Evolutionary conservation across 1,140 invertebrate species (phyloP).

Genomic region (Procambarus clarkii): DNA sequence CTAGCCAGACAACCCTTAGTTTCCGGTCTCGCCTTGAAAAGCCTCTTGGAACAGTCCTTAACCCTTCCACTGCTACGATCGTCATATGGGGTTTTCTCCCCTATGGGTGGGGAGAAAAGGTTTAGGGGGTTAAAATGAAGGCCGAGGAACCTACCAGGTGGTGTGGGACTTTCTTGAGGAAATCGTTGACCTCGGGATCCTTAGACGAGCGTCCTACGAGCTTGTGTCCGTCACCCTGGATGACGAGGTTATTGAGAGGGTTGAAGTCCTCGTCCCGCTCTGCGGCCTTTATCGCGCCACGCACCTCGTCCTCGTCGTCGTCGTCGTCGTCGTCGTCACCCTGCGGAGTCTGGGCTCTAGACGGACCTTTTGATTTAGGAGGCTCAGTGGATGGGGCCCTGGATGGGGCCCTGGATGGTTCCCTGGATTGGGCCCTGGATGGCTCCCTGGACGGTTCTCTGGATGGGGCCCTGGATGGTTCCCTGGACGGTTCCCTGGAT

Average conservation of each 20-base stretch:
- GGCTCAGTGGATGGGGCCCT: not conserved
- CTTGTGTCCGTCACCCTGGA: conserved; percentile 81
- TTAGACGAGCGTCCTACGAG: conserved; percentile 84
- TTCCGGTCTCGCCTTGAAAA: too few species aligned
- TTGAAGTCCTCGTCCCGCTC: conserved; percentile 58
- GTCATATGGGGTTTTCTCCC: too few species aligned
- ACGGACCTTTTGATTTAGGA: conserved; percentile 22
- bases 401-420: conserved; percentile 14
- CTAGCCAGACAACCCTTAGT: too few species aligned
- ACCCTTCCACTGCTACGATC: too few species aligned
- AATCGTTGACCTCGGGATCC: conserved; percentile 90
- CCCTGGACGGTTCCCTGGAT: not conserved
- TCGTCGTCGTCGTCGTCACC: conserved; percentile 48
- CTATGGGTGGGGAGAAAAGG: too few species aligned
- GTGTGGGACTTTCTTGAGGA: conserved; percentile 91
- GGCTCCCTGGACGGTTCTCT: conserved; percentile 12
- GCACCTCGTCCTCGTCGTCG: too few species aligned
- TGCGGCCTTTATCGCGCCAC: conserved; percentile 78
- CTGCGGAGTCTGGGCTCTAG: conserved; percentile 4
- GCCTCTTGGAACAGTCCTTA: too few species aligned
- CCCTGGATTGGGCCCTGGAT: not conserved
- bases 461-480: conserved; percentile 22
- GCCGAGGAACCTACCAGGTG: conserved; percentile 85
- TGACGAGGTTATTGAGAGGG: conserved; percentile 44
- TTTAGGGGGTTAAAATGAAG: too few species aligned